Evolutionary conservation across 2,797 vertebrate genomes (phyloP), one percentile per base, ranked within the genome.

Genomic region (Poeciliopsis gracilis): DNA sequence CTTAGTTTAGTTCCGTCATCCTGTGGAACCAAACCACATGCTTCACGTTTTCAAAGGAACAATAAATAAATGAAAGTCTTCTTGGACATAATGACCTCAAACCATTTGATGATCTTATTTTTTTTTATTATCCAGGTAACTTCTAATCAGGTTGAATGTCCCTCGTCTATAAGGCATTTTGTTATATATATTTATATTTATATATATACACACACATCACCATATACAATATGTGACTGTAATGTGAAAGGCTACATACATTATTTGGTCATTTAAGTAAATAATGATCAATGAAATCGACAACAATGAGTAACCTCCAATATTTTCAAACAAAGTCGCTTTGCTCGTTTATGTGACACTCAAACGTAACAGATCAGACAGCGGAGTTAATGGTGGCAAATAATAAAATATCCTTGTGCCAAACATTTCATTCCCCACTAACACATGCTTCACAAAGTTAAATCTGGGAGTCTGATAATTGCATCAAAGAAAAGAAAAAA

Each of bases 161-260:
- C 92, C 89, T 95, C 85, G 90, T 96, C 94, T 95, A 92, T 94
- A 96, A 96, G 95, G 94, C 94, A 95, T 94, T 95, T 93, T 91
- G 88, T 93, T 93, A 90, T 89, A 88, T 92, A 87, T 88, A 89
- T 83, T 49, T 77, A 33, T 82, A 77, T 82, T 57, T 79, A 82
- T 82, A 79, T 72, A 55, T 82, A 88, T 89, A 79, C 59, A 72
- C 81, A 84, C 79, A 83, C 86, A 85, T 88, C 81, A 94, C 90
- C 89, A 93, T 94, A 86, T 94, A 94, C 89, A 95, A 91, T 91
- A 89, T 94, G 91, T 92, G 89, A 93, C 91, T 91, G 91, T 90
- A 90, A 91, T 92, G 89, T 94, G 90, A 93, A 92, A 94, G 93
- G 94, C 94, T 95, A 95, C 94, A 95, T 94, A 94, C 92, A 95